Percentiles rank a stretch among this genome's conserved stretches.
Conservation (phyloP, 2,113 vertebrate genomes). For the Toxotes jaculatrix region DNA sequence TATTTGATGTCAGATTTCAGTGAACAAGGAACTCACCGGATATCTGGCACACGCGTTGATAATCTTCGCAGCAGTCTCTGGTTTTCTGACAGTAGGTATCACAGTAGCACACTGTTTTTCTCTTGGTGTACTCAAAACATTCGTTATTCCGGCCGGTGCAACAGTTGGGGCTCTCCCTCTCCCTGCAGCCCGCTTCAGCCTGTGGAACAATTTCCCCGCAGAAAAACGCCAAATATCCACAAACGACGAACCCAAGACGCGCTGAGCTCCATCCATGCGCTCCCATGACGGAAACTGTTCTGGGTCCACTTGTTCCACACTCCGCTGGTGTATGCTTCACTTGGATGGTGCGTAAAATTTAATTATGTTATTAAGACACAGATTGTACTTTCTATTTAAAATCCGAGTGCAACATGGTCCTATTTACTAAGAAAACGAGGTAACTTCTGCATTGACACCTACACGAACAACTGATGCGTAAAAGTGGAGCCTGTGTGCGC, state of each 20-base stretch:
- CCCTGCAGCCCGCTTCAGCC: slow-evolving; percentile 80
- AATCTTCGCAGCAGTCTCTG: slow-evolving; percentile 90
- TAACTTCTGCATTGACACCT: slow-evolving; percentile 15
- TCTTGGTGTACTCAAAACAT: slow-evolving; percentile 79
- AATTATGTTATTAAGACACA: background rate
- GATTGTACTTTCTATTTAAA: slow-evolving; percentile 14
- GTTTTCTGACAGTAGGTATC: slow-evolving; percentile 89
- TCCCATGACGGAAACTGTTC: slow-evolving; percentile 68
- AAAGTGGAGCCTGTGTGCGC: slow-evolving; percentile 55
- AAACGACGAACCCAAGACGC: slow-evolving; percentile 54
- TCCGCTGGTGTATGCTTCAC: slow-evolving; percentile 6
- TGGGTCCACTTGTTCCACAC: slow-evolving; percentile 35
- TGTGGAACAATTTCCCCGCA: slow-evolving; percentile 54
- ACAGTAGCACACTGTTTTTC: slow-evolving; percentile 87
- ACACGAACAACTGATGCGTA: slow-evolving; percentile 61
- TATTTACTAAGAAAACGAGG: background rate
- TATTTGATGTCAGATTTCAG: background rate
- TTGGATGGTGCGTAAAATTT: background rate
- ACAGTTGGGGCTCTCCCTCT: slow-evolving; percentile 83
- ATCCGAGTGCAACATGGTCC: slow-evolving; percentile 41
- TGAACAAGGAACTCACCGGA: slow-evolving; percentile 83
- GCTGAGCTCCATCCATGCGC: slow-evolving; percentile 63
- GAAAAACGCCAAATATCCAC: slow-evolving; percentile 72
- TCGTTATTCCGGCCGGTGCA: slow-evolving; percentile 89
- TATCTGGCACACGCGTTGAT: slow-evolving; percentile 81